Evolutionary conservation across 1,140 invertebrate species (phyloP).

Genomic region (Andricus grossulariae): DNA sequence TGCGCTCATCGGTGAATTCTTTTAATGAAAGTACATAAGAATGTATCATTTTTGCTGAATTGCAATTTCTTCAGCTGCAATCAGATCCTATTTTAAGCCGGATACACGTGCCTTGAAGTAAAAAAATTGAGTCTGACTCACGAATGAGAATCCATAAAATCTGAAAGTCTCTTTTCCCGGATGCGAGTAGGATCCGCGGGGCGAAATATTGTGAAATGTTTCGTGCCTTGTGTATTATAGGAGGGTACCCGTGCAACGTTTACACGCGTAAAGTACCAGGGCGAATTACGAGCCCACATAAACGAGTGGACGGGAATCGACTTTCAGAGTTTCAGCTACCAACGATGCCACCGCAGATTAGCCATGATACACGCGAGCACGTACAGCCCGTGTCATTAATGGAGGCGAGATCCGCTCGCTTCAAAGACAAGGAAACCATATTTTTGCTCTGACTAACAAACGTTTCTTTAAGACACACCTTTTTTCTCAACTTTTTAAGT

Average conservation of each 20-base stretch:
- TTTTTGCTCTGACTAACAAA: slow-evolving; percentile 7
- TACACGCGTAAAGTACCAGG: slow-evolving; percentile 37
- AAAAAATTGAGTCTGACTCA: background rate
- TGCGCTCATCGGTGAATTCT: too few relatives aligned
- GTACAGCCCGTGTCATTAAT: slow-evolving; percentile 27
- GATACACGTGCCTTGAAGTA: slow-evolving; percentile 14
- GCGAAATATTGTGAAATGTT: slow-evolving; percentile 24
- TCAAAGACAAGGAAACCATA: slow-evolving; percentile 18
- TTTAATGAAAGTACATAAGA: too few relatives aligned
- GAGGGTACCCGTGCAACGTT: slow-evolving; percentile 33
- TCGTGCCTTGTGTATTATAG: background rate
- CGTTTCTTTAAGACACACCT: background rate
- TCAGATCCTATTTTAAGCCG: background rate
- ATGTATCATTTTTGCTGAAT: too few relatives aligned
- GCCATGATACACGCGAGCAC: slow-evolving; percentile 37
- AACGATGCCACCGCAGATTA: slow-evolving; percentile 52
- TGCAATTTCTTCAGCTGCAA: background rate
- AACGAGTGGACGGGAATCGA: slow-evolving; percentile 39
- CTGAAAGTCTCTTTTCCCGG: slow-evolving; percentile 16
- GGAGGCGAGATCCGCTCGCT: background rate
- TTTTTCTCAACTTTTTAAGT: background rate
- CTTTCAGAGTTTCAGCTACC: slow-evolving; percentile 45
- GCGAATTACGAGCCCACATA: slow-evolving; percentile 49
- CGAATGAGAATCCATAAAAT: slow-evolving; percentile 7
- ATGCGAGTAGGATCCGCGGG: slow-evolving; percentile 8